Base-by-base conservation (phyloP, 2,113 vertebrate genomes). In the Limnothrissa miodon region DNA sequence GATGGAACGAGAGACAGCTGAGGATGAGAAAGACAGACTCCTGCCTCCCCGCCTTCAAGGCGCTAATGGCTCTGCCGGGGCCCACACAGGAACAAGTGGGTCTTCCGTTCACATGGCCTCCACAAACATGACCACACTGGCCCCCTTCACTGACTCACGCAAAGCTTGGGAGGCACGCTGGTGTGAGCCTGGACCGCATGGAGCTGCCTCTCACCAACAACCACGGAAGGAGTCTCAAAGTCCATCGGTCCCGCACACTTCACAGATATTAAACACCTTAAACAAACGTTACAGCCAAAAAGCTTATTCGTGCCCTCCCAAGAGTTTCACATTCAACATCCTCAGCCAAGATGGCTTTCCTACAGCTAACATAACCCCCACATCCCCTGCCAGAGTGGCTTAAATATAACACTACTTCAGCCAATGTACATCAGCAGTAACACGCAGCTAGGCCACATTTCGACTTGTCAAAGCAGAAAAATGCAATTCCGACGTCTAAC, bases 61-160 rank as follows among this genome's bases (percentile, higher is more conserved):
- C 66, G 13, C 66, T 74, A 74, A 74, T 74, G 9, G 66, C 66
- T 74, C 11, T 15, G 11, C 29, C 2, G 66, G 4, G 66, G 66
- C 66, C 66, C 66, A 74, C 66, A 74, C 66, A 74, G 66, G 66
- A 74, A 74, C 66, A 74, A 66, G 66, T 36, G 13, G 25, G 66
- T 10, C 33, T 39, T 74, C 25, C 66, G 66, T 74, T 74, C 66
- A 74, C 25, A 33, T 74, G 25, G 66, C 66, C 66, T 36, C 66
- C 66, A 39, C 66, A 74, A 17, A 74, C 29, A 74, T 11, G 29
- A 21, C 51, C 51, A 56, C 51, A 19, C 7, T 21, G 2, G 21
- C 51, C 51, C 48, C 21, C 51, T 56, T 56, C 51, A 56, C 51
- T 19, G 51, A 23, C 19, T 56, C 51, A 56, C 51, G 21, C 46